Evolutionary conservation across 2,113 vertebrate species (phyloP), one percentile per base, ranked within the genome.

Genomic region (Tympanuchus pallidicinctus): DNA sequence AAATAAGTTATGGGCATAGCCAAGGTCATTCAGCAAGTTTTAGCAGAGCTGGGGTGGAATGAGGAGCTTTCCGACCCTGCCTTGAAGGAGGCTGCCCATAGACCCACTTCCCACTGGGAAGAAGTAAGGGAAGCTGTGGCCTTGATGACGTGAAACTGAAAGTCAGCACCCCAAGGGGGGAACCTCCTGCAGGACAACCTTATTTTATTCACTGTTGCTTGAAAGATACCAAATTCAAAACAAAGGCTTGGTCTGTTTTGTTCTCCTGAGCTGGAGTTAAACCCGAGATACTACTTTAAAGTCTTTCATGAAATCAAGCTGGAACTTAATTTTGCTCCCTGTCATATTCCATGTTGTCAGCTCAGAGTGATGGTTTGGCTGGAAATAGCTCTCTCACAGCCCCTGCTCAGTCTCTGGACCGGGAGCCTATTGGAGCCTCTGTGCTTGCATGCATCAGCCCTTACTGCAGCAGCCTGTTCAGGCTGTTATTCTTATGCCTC

Each of bases 21-120:
- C 76, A 94, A 96, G 92, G 94, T 94, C 91, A 92, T 82, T 86
- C 76, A 14, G 43, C 13, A 67, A 88, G 56, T 47, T 43, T 42
- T 67, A 21, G 2, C 1, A 9, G 64, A 75, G 13, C 21, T 24
- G 64, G 71, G 54, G 38, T 52, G 32, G 32, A 78, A 78, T 2
- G 65, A 82, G 70, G 45, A 60, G 38, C 11, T 32, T 7, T 86
- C 8, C 25, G 60, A 56, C 22, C 67, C 42, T 74, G 54, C 54
- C 21, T 64, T 71, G 61, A 9, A 40, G 38, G 4, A 30, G 28
- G 12, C 18, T 88, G 70, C 40, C 18, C 2, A 1, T 38, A 21
- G 34, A 45, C 34, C 47, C 1, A 1, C 36, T 82, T 42, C n/a
- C 27, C 45, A 36, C 1, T 1, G 32, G 56, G 52, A 47, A 77